Base-by-base conservation (phyloP, 2,797 vertebrate species). In the Muscicapa comitata region DNA sequence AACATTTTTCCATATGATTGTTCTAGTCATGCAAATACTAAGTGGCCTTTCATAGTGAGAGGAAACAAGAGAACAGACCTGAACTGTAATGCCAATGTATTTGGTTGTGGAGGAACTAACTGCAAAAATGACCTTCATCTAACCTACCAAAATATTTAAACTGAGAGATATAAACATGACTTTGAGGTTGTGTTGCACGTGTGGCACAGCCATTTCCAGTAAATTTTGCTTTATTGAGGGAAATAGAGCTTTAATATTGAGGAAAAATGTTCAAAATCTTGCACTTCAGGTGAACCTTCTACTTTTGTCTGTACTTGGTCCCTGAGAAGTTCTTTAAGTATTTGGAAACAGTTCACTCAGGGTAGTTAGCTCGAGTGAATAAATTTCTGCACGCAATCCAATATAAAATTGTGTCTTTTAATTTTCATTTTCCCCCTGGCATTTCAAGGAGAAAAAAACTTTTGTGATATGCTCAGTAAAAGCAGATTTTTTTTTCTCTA, bases 281-380 rank as follows among this genome's bases (percentile, higher is more conserved):
- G 63, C 47, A 73, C 92, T 84, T 81, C 33, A 75, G 86, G 50
- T 70, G 70, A 96, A 79, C 51, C 35, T 11, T 73, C 40, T 67
- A 11, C 23, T 62, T 96, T 95, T 93, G 20, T 79, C 35, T 89
- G n/a, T 89, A 54, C 29, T 93, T 91, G 38, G 21, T 85, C 57
- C 88, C 51, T 47, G 71, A 79, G 79, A 94, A 95, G 38, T 73
- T 83, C 67, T 81, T 95, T 70, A 77, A 78, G 58, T 90, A 86
- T 89, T 86, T 93, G 62, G 86, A 93, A 96, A 86, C 50, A 50
- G 94, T 86, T 95, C 80, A 76, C 35, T 95, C n/a, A 48, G 17
- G 40, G 37, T 55, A 93, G 42, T 55, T 82, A 79, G 62, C 45
- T 70, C 55, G 92, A 85, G 53, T 51, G 38, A 84, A 76, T 67